These are phyloP conservation scores for Melolontha melolontha DNA, from an alignment of 2,888 invertebrate species.

Conservation along the genomic window DNA sequence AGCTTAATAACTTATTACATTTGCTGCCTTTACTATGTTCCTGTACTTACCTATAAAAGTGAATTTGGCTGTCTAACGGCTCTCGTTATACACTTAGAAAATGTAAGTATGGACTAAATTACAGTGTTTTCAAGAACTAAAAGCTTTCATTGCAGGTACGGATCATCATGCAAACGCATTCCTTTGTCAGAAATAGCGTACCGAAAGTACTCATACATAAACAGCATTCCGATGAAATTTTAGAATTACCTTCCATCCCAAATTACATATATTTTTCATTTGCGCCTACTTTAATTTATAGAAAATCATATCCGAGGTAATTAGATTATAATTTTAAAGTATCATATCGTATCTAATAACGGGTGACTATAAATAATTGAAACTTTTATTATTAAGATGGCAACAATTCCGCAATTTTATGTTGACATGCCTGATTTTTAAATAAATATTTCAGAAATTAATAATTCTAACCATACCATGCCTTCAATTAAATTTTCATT, in stretches of 20 bases:
- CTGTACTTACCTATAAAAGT: neutral
- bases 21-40: neutral
- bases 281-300: slow-evolving; percentile 87
- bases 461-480: too few relatives aligned
- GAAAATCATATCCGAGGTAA: slow-evolving; percentile 85
- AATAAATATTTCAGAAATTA: too few relatives aligned
- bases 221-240: slow-evolving; percentile 57
- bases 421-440: too few relatives aligned
- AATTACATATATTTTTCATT: slow-evolving; percentile 88
- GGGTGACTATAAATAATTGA: too few relatives aligned
- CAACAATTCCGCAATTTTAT: too few relatives aligned
- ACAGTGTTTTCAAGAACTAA: neutral
- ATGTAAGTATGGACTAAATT: neutral
- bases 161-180: slow-evolving; percentile 88
- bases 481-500: too few relatives aligned
- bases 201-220: slow-evolving; percentile 71
- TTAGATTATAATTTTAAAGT: neutral
- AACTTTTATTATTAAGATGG: too few relatives aligned
- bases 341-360: too few relatives aligned
- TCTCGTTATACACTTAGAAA: slow-evolving; percentile 7
- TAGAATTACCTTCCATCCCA: slow-evolving; percentile 74
- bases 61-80: neutral
- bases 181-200: slow-evolving; percentile 80
- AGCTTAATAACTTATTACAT: neutral
- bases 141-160: slow-evolving; percentile 70